A percentile compares a stretch with the other conserved stretches of the same genome.
phyloP scores from a whole-genome alignment of 2,113 vertebrate genomes.

The Sciurus niger region DNA sequence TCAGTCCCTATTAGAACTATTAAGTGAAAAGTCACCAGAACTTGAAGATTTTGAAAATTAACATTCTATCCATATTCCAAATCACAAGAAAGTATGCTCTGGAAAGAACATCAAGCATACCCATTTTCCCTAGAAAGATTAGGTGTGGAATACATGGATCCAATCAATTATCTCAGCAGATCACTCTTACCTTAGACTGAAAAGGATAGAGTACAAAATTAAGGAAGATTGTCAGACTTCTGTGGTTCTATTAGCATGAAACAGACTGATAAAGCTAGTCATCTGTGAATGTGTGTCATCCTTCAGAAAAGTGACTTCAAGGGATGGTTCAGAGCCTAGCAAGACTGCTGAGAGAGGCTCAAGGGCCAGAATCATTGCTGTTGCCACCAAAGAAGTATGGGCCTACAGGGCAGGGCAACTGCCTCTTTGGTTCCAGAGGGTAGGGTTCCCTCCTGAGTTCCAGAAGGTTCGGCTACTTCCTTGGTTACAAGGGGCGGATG shows the following conservation, averaged over 20 bases:
- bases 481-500: neutral
- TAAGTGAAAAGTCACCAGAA: conserved; percentile 44
- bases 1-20: conserved; percentile 1
- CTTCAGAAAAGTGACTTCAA: conserved; percentile 3
- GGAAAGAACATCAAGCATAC: neutral
- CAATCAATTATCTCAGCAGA: neutral
- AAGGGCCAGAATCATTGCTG: neutral
- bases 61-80: neutral
- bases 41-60: conserved; percentile 33
- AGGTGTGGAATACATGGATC: neutral
- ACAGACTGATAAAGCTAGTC: neutral
- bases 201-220: neutral
- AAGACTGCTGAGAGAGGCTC: neutral
- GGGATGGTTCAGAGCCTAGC: neutral
- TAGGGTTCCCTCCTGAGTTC: neutral
- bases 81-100: neutral
- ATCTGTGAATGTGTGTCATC: neutral
- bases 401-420: neutral
- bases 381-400: neutral
- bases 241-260: neutral
- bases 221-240: neutral
- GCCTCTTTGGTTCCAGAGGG: neutral
- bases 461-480: neutral
- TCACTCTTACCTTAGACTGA: neutral
- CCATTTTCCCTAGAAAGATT: conserved; percentile 13